Evolutionary conservation across 2,797 vertebrate species (phyloP).

Genomic region (Harpagifer antarcticus): DNA sequence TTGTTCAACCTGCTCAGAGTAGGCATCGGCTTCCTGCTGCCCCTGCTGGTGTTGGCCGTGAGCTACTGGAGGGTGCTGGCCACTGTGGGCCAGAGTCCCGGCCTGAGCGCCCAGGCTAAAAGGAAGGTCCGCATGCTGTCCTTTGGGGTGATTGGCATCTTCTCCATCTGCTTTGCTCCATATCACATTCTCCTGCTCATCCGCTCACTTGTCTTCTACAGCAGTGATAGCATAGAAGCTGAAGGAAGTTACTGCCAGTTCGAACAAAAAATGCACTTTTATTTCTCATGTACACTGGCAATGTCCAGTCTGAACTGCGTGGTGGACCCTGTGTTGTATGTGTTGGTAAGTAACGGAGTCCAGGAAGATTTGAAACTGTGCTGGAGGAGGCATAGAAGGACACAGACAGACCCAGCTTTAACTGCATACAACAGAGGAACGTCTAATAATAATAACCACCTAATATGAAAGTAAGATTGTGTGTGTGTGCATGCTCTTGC

Average conservation of each 20-base stretch:
- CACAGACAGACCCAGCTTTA: constrained; percentile 2
- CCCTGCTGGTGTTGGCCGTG: constrained; percentile 76
- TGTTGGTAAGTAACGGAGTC: constrained; percentile 81
- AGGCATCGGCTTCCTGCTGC: constrained; percentile 77
- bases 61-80: constrained; percentile 84
- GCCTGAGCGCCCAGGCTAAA: constrained; percentile 76
- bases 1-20: constrained; percentile 83
- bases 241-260: constrained; percentile 73
- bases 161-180: constrained; percentile 85
- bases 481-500: background rate
- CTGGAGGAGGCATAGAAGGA: constrained; percentile 43
- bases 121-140: constrained; percentile 84
- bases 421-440: constrained; percentile 21
- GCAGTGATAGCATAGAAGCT: fast-evolving
- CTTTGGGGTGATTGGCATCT: constrained; percentile 84
- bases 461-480: constrained; percentile 58
- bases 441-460: background rate
- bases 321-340: constrained; percentile 86
- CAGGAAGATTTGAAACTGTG: constrained; percentile 69
- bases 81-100: constrained; percentile 79
- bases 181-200: constrained; percentile 83
- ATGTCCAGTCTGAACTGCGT: constrained; percentile 86
- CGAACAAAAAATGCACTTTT: constrained; percentile 73
- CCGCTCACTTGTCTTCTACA: constrained; percentile 77
- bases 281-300: constrained; percentile 79